These are phyloP conservation scores for Agapornis roseicollis DNA, from an alignment of 2,113 vertebrate genomes.

Conservation along the genomic window DNA sequence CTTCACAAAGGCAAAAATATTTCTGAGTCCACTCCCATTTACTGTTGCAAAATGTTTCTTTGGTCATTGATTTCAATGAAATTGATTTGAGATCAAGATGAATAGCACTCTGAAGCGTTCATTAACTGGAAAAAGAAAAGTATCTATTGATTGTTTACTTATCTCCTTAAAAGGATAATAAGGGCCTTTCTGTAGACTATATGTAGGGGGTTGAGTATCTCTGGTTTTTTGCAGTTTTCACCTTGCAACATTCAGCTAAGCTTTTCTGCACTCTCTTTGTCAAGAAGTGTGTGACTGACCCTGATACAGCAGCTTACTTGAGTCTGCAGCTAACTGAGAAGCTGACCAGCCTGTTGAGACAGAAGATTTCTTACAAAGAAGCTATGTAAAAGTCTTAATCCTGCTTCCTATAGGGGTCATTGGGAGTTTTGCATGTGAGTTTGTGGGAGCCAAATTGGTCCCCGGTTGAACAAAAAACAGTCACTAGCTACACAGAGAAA, in stretches of 20 bases:
- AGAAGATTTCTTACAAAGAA: conserved; percentile 1
- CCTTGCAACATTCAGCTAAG: neutral
- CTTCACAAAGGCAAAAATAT: neutral
- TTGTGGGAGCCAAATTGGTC: conserved; percentile 13
- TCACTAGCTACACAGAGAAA: conserved; percentile 7
- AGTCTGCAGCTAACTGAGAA: neutral
- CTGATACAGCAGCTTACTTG: neutral
- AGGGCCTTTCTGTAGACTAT: neutral
- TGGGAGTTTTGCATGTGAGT: conserved; percentile 6
- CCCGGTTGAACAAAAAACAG: conserved; percentile 6
- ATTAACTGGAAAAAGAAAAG: neutral
- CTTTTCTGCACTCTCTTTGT: neutral
- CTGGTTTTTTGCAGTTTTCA: neutral
- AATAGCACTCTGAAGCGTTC: neutral
- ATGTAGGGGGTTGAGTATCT: neutral
- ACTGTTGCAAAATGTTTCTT: neutral
- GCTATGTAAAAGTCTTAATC: conserved; percentile 30
- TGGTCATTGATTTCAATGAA: neutral
- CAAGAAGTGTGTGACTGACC: neutral
- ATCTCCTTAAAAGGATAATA: neutral
- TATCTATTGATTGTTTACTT: neutral
- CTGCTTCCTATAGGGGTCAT: neutral
- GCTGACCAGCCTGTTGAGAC: neutral
- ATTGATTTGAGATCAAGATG: neutral
- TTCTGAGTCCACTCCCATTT: neutral